phyloP scores from a whole-genome alignment of 2,888 invertebrate species.

The Carcina quercana region DNA sequence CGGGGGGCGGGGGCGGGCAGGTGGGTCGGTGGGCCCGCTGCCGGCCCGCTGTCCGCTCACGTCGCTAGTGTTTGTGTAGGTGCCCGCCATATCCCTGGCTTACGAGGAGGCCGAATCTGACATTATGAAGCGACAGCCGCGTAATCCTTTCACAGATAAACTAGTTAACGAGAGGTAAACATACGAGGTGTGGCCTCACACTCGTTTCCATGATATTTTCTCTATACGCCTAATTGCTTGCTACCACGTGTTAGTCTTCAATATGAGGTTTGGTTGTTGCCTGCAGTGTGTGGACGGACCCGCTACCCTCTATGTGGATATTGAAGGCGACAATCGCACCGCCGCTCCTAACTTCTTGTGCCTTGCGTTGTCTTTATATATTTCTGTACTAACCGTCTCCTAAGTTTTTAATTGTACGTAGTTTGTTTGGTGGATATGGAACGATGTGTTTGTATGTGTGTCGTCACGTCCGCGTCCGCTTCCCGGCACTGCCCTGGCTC shows the following conservation, averaged over 20 bases:
- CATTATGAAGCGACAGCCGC: conserved; percentile 99
- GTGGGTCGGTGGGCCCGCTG: conserved; percentile 20
- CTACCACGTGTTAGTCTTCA: conserved; percentile 68
- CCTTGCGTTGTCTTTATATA: conserved; percentile 51
- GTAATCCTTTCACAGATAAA: conserved; percentile 98
- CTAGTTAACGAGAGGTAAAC: conserved; percentile 98
- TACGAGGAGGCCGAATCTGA: conserved; percentile 99
- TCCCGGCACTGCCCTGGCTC: too few relatives aligned
- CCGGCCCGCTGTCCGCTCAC: conserved; percentile 43
- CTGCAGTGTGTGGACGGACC: conserved; percentile 53
- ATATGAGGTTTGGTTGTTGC: conserved; percentile 67
- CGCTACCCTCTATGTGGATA: conserved; percentile 46
- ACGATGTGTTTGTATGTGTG: conserved; percentile 47
- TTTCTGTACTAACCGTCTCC: conserved; percentile 54
- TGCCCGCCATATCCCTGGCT: conserved; percentile 98
- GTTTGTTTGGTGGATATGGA: conserved; percentile 62
- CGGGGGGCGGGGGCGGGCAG: conserved; percentile 21
- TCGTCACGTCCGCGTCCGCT: conserved; percentile 11
- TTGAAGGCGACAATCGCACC: conserved; percentile 68
- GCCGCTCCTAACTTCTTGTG: conserved; percentile 63
- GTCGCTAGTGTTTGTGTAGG: conserved; percentile 80
- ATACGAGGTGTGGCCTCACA: conserved; percentile 49
- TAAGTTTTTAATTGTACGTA: conserved; percentile 48
- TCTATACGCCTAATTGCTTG: conserved; percentile 71
- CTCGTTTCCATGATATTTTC: conserved; percentile 64